These are phyloP conservation scores for Scaptomyza flava DNA, from an alignment of 2,888 invertebrate species.

Conservation along the genomic window DNA sequence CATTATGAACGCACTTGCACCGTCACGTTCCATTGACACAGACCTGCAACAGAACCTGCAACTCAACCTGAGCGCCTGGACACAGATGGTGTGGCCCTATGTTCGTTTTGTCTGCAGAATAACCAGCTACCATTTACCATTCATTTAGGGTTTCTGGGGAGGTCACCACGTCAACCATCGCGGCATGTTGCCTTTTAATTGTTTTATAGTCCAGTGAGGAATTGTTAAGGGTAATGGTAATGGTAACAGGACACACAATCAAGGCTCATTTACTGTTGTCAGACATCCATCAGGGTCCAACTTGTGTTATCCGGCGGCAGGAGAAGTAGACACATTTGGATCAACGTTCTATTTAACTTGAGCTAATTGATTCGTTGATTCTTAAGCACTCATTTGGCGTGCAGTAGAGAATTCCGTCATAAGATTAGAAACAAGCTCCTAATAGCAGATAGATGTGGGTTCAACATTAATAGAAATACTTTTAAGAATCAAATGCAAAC, in stretches of 20 bases:
- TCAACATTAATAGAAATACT: no score
- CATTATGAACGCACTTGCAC: constrained; percentile 69
- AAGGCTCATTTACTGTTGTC: constrained; percentile 18
- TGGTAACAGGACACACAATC: constrained; percentile 11
- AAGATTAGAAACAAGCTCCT: no score
- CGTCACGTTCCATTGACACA: constrained; percentile 62
- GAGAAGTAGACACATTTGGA: background rate
- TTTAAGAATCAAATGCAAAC: no score
- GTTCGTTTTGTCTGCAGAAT: constrained; percentile 4
- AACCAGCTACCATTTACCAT: constrained; percentile 1
- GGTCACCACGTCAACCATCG: background rate
- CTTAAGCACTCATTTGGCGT: background rate
- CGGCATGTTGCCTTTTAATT: constrained; percentile 42
- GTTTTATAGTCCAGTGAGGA: constrained; percentile 24
- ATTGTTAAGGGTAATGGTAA: constrained; percentile 4
- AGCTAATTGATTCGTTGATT: constrained; percentile 29
- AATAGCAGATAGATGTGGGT: no score
- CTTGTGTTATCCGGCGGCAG: constrained; percentile 1
- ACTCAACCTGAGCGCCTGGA: background rate
- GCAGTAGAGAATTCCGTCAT: background rate
- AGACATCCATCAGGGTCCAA: constrained; percentile 18
- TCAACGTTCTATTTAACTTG: background rate
- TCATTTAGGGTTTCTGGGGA: background rate
- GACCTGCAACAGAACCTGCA: constrained; percentile 15
- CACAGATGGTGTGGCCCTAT: background rate